These are phyloP conservation scores for Pleuronectes platessa DNA, from an alignment of 2,113 vertebrate species.

Conservation along the genomic window DNA sequence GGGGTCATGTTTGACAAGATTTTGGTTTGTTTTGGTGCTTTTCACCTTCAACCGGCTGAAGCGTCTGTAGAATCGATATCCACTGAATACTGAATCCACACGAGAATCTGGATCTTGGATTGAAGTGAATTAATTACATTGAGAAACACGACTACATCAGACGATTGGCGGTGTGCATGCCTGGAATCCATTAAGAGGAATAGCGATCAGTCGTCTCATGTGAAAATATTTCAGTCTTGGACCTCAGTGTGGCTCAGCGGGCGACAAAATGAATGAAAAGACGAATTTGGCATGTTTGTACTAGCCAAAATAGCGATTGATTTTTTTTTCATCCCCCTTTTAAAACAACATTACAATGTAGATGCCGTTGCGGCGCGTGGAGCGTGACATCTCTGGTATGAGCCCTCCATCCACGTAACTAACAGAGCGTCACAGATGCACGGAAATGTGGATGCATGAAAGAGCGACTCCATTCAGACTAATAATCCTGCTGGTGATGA, in stretches of 20 bases:
- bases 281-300: neutral
- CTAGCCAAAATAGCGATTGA: conserved; percentile 1
- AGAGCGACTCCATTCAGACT: neutral
- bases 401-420: conserved; percentile 5
- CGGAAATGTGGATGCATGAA: neutral
- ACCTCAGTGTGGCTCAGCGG: neutral
- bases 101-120: conserved; percentile 15
- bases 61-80: conserved; percentile 2
- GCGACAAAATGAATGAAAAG: neutral
- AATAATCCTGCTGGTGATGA: neutral
- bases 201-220: conserved; percentile 1
- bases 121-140: conserved; percentile 16
- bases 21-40: conserved; percentile 47
- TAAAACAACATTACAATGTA: neutral
- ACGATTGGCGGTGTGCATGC: neutral
- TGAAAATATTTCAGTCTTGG: neutral
- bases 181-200: conserved; percentile 6
- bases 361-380: neutral
- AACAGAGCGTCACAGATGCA: neutral
- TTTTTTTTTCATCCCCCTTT: too few species aligned
- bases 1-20: conserved; percentile 58
- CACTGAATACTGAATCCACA: conserved; percentile 22
- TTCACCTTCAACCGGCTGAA: conserved; percentile 40
- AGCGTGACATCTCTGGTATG: conserved; percentile 7
- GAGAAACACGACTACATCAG: neutral